Conservation (phyloP, 1,140 invertebrate species). For the Ephestia elutella region DNA sequence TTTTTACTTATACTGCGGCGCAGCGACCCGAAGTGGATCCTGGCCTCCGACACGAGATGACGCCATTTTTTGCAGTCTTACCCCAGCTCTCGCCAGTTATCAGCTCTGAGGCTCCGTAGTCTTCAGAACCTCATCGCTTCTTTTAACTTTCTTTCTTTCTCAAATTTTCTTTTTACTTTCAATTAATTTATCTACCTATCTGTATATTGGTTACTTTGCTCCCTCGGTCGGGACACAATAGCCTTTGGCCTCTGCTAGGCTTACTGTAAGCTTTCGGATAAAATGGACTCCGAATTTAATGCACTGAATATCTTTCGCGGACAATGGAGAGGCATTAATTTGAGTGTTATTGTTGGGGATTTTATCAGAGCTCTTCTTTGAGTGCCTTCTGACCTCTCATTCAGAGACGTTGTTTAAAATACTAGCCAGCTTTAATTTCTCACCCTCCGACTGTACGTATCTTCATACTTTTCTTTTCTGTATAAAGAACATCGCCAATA, state of each 20-base stretch:
- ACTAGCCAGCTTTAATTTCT: too few species aligned
- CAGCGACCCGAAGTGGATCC: too few species aligned
- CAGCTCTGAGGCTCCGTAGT: too few species aligned
- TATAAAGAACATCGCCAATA: too few species aligned
- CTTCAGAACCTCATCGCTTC: too few species aligned
- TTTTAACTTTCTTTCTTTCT: too few species aligned
- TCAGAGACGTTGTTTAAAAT: neutral
- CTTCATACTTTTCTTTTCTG: too few species aligned
- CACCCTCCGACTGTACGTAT: too few species aligned
- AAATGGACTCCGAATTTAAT: constrained; percentile 2
- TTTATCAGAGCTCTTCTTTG: neutral
- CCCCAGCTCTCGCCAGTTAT: too few species aligned
- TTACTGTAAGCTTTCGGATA: neutral
- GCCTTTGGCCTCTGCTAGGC: neutral
- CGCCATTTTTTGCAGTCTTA: too few species aligned
- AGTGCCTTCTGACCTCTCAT: neutral
- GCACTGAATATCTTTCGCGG: neutral
- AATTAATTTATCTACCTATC: neutral
- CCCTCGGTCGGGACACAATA: neutral
- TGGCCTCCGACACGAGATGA: too few species aligned
- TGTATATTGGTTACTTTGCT: neutral
- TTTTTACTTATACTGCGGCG: too few species aligned
- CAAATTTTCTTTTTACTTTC: neutral
- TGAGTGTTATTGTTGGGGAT: neutral
- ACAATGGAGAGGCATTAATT: neutral